Conservation (phyloP, 1,140 invertebrate species). For the Penaeus japonicus region DNA sequence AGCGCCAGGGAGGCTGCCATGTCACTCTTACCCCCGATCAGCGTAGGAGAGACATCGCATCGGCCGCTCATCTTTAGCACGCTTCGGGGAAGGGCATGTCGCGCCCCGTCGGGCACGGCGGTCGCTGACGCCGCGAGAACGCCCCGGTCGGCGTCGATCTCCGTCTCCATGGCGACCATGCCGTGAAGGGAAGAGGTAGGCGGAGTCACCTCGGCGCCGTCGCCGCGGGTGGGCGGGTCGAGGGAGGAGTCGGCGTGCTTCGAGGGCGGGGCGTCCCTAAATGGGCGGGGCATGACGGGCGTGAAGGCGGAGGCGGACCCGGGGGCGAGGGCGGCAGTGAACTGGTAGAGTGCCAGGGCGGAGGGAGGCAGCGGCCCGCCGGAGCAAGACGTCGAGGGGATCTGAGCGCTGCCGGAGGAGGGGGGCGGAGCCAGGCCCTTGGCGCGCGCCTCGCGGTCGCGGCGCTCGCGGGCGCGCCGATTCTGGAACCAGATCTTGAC, state of each 20-base stretch:
- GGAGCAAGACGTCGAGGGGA: background rate
- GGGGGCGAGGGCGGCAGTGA: conserved; percentile 40
- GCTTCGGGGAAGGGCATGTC: background rate
- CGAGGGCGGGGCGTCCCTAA: conserved; percentile 10
- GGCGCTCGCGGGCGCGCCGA: conserved; percentile 74
- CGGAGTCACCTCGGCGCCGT: background rate
- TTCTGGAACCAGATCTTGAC: conserved; percentile 89
- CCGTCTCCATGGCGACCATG: background rate
- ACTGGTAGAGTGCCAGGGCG: conserved; percentile 50
- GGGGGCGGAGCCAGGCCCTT: conserved; percentile 38
- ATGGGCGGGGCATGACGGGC: conserved; percentile 47
- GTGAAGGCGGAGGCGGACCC: conserved; percentile 44
- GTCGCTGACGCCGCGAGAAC: background rate
- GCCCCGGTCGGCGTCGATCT: background rate
- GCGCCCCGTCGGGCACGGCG: background rate
- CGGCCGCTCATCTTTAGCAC: background rate
- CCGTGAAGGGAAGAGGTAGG: conserved; percentile 10
- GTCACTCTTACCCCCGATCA: background rate
- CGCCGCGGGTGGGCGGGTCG: conserved; percentile 15
- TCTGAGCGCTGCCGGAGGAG: background rate
- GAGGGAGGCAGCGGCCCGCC: conserved; percentile 34
- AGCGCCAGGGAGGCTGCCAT: no score
- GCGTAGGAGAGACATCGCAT: background rate
- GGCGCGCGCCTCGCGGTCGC: conserved; percentile 63
- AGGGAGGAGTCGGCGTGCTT: conserved; percentile 14